Base-by-base conservation (phyloP, 1,140 invertebrate genomes). In the Euborellia annulipes region DNA sequence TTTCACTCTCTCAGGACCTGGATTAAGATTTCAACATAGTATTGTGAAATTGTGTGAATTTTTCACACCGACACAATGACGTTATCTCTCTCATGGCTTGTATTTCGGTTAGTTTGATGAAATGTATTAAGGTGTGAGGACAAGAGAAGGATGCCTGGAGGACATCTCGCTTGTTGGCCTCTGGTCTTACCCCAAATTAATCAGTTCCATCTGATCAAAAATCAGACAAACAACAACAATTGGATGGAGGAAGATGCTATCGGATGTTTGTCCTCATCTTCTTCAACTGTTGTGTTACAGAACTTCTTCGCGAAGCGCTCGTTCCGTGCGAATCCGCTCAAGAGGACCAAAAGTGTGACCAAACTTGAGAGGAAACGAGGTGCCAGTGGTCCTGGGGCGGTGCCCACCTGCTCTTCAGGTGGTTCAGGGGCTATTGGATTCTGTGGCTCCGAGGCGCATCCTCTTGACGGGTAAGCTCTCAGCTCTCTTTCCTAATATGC, bases 251-350 rank as follows among this genome's bases (percentile, higher is more conserved):
- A 27, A 27, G 23, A 27, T 27, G 23, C 23, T 4, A 27, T 27
- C 11, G 23, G 23, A 4, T 27, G 23, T 36, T 17, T 39, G 34
- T 47, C 23, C 18, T 27, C 23, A 27, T 20, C 34, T 50, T 20
- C 34, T 50, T 27, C 23, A 4, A 27, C 4, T 27, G 23, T 57
- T 49, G 40, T 51, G 36, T 62, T 62, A 3, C 65, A 79, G 76
- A 85, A 82, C 61, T 92, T 92, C 73, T 92, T 92, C 71, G 85
- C 83, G 42, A 90, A 89, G 70, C 72, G 87, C 59, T 84, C 82
- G 47, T 84, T 81, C 66, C 77, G 86, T 60, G 82, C 78, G 58
- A 86, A 87, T 66, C 85, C 85, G 4, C 66, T 91, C 52, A 92
- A 92, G 67, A 73, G 88, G 56, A 91, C 87, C 50, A 90, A 91